Evolutionary conservation across 2,888 invertebrate genomes (phyloP), one percentile per base, ranked within the genome.

Genomic region (Flexamia atlantica): DNA sequence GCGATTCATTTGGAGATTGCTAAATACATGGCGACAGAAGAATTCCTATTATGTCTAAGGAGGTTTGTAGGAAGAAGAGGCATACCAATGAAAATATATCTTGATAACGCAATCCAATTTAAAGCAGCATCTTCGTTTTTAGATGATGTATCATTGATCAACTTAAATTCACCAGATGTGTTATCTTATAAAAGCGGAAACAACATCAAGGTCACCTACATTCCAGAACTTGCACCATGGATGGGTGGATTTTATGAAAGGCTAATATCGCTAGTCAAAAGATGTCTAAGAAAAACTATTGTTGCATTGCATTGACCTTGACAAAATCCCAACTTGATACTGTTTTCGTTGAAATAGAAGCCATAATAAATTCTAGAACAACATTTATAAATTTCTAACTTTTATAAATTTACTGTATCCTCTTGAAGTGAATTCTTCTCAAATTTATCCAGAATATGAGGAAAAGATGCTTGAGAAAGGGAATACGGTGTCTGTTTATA

Each of bases 161-260:
- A 68, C 30, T 30, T 30, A n/a, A 30, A 68, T 14, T 30, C 4
- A 4, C n/a, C 9, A 28, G 4, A 30, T 28, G 68, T 68, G 3
- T 9, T 64, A 64, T 9, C 64, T 64, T 64, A 64, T 25, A 9
- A 23, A 20, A 68, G 32, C 32, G 5, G 12, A 14, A 10, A 68
- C 17, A 20, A 20, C 25, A n/a, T 9, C 2, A 30, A 68, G 17
- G 1, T 68, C 30, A 64, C 17, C 2, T 84, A 81, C 46, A 82
- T 80, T 3, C n/a, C 84, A 17, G 70, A 82, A 72, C 25, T 84
- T 32, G 36, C 84, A 17, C 84, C 84, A 28, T 82, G 81, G 84
- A 81, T 64, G 42, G 84, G 84, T 20, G 84, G 84, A 20, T 64
- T 82, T 20, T 83, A 83, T 42, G 83, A 81, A 46, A 28, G 83